Percentiles rank a stretch among this genome's conserved stretches.
Evolutionary conservation across 1,140 invertebrate species (phyloP).

Genomic region (Chionoecetes opilio): DNA sequence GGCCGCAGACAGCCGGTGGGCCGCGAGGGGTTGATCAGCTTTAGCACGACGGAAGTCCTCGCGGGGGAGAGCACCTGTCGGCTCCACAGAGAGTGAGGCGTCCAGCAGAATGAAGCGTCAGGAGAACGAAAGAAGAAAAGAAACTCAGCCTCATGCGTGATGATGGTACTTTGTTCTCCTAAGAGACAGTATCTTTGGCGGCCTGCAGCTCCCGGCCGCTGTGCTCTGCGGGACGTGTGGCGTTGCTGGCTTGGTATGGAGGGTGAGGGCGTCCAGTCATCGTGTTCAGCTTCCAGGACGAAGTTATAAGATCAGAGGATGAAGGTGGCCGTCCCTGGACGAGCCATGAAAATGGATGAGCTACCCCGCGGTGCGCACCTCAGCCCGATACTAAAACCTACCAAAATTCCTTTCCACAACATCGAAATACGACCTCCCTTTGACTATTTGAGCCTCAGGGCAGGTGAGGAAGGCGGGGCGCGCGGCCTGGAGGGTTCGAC

Average conservation of each 20-base stretch:
- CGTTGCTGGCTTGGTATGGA: neutral
- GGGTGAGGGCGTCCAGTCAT: neutral
- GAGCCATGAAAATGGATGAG: conserved; percentile 73
- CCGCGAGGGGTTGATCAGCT: neutral
- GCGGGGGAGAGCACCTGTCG: neutral
- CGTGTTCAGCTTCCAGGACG: neutral
- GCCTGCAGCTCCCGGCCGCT: neutral
- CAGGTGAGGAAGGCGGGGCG: neutral
- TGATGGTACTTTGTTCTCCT: neutral
- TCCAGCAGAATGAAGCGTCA: neutral
- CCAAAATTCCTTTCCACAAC: conserved; percentile 68
- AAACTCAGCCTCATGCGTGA: neutral
- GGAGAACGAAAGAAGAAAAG: neutral
- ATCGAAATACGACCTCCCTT: conserved; percentile 63
- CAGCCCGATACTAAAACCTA: conserved; percentile 42
- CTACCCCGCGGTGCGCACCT: conserved; percentile 40
- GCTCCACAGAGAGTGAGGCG: neutral
- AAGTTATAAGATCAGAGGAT: neutral
- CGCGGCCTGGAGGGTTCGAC: conserved; percentile 14
- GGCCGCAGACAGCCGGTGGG: neutral
- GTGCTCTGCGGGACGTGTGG: neutral
- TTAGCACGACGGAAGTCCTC: neutral
- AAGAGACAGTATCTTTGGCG: neutral
- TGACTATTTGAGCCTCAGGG: conserved; percentile 57
- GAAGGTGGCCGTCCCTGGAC: conserved; percentile 74